Base-by-base conservation (phyloP, 2,113 vertebrate genomes). In the Labeo catla region DNA sequence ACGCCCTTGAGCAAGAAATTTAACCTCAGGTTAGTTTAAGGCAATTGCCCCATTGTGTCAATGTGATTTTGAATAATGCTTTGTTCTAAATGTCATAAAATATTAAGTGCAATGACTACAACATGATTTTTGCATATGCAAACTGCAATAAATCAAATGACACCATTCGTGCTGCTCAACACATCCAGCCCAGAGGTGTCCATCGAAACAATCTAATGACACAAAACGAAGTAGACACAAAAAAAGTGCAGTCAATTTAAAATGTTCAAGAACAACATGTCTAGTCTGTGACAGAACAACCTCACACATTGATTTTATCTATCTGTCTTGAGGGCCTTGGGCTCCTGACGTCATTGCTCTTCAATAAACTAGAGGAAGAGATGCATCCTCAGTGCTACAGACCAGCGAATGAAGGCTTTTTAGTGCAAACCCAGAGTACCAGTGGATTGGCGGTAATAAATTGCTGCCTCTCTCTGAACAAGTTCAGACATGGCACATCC, bases 91-190 rank as follows among this genome's bases (percentile, higher is more conserved):
- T 78, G 76, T n/a, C 9, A 39, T 54, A 43, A 59, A 36, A 59
- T 13, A 34, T 13, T 23, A 73, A 81, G 57, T 54, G 23, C 36
- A 68, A 74, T 61, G 47, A 43, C 81, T 6, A 4, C 15, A 15
- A 2, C 2, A n/a, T 80, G 23, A 4, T 15, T 39, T 77, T 68
- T 19, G 21, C 59, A 84, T 74, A 72, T 36, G 5, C 63, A 50
- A 72, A 84, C 79, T 28, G 23, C 10, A 68, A 43, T 45, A 76
- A 84, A 45, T 82, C 21, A 39, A 0, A 49, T 59, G 43, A 76
- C 68, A 70, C 82, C 15, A 68, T 81, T 72, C 13, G 34, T 84
- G 83, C 28, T 65, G 84, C 85, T 85, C 57, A 84, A 10, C 63
- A 54, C 52, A 39, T 28, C 28, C 28, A 28, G 15, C 34, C 0